phyloP scores from a whole-genome alignment of 2,888 invertebrate species.

The Lathronympha strigana region DNA sequence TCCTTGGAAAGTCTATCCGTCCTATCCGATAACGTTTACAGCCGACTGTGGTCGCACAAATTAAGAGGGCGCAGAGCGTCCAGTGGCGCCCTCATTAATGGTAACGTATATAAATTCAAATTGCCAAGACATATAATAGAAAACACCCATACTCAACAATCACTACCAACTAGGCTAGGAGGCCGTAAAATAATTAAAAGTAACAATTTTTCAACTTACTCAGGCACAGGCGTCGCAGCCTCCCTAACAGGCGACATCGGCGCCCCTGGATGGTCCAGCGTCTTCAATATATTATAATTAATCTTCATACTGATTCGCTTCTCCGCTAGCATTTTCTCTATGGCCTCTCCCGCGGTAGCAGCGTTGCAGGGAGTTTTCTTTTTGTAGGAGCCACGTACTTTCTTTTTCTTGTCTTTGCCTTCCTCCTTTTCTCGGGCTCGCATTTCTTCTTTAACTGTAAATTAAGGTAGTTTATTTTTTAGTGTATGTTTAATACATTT shows the following conservation, averaged over 20 bases:
- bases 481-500: no score
- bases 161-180: no score
- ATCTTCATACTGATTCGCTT: slow-evolving; percentile 98
- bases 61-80: no score
- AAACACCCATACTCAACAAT: no score
- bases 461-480: background rate
- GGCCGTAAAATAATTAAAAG: background rate
- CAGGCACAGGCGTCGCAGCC: slow-evolving; percentile 43
- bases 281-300: slow-evolving; percentile 97
- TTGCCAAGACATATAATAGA: no score
- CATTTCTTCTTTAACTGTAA: slow-evolving; percentile 91
- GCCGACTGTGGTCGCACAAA: no score
- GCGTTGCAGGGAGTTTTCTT: slow-evolving; percentile 86
- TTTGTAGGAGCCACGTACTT: slow-evolving; percentile 86
- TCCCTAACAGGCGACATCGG: slow-evolving; percentile 50
- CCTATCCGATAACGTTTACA: no score
- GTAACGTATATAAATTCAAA: no score
- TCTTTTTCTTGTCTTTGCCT: slow-evolving; percentile 93
- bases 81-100: no score
- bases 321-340: slow-evolving; percentile 97
- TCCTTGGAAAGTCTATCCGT: no score
- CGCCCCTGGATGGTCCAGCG: slow-evolving; percentile 84
- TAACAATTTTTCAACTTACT: slow-evolving; percentile 51
- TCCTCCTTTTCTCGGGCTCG: slow-evolving; percentile 92
- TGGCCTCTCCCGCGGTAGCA: slow-evolving; percentile 93